These are phyloP conservation scores for Drosophila kikkawai DNA, from an alignment of 1,140 invertebrate species.

Conservation along the genomic window DNA sequence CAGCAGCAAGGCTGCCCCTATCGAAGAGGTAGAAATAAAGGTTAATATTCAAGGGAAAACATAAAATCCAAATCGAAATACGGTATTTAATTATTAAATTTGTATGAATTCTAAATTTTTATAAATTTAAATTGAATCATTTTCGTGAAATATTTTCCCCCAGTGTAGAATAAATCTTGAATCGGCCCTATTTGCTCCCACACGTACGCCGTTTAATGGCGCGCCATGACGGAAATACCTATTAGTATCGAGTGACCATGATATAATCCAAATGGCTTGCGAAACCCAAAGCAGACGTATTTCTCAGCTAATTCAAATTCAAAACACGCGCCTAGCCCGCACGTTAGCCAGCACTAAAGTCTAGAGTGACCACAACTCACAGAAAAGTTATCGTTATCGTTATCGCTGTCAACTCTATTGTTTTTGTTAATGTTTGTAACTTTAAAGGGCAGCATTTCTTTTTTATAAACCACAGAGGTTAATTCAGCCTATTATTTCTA, in stretches of 20 bases:
- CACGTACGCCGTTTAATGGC: slow-evolving; percentile 58
- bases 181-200: slow-evolving; percentile 45
- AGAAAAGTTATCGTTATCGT: slow-evolving; percentile 10
- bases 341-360: slow-evolving; percentile 11
- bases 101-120: background rate
- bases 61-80: background rate
- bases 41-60: background rate
- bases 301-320: slow-evolving; percentile 59
- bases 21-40: background rate
- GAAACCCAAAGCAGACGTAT: slow-evolving; percentile 47
- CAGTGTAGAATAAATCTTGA: slow-evolving; percentile 31
- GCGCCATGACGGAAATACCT: slow-evolving; percentile 77
- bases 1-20: slow-evolving; percentile 20
- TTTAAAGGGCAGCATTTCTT: no score
- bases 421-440: no score
- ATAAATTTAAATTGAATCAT: no score
- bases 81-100: background rate
- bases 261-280: slow-evolving; percentile 72
- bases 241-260: slow-evolving; percentile 65
- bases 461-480: no score
- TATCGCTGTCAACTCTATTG: background rate
- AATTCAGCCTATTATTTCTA: no score
- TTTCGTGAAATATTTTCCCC: background rate
- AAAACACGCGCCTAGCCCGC: slow-evolving; percentile 47
- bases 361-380: background rate